Evolutionary conservation across 2,797 vertebrate species (phyloP), one percentile per base, ranked within the genome.

Genomic region (Lacerta agilis): DNA sequence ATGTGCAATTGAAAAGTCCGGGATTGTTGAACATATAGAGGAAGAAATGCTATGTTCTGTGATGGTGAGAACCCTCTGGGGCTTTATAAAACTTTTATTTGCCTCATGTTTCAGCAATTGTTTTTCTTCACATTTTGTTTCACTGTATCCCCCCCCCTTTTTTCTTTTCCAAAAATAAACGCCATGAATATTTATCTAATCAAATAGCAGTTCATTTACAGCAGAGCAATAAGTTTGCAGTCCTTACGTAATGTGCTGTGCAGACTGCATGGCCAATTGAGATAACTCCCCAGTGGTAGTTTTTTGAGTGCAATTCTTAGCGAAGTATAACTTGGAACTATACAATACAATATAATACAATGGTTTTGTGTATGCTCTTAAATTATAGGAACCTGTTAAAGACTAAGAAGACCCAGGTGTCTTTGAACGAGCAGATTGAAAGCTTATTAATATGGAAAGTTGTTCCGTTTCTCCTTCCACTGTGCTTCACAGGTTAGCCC

Each of bases 81-180:
- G 93, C 61, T 95, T 90, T 91, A 80, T 93, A 87, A 91, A 94
- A 94, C 86, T 94, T 95, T 75, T 83, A 88, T 91, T 94, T 93
- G 81, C 33, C 29, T 45, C 33, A 0, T 71, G 85, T 89, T 94
- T 64, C 10, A 13, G 1, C 1, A 64, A 78, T 86, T 18, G 0
- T 0, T 94, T 67, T 85, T 89, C 36, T 88, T 92, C 90, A n/a
- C 2, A 0, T 36, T 20, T 91, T 66, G 76, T 82, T 88, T 79
- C 87, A 61, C 87, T 93, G 93, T 92, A 73, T 94, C 89, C 25
- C 5, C n/a, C 43, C 94, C 58, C 43, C 94, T 81, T 38, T 94
- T 93, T 89, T 79, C 78, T 95, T 91, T 95, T 86, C 90, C 86
- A 58, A 88, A 94, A 95, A 86, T 91, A 92, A 92, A 88, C 2